Percentiles rank a stretch among this genome's conserved stretches.
Evolutionary conservation across 2,888 invertebrate genomes (phyloP).

Genomic region (Gnatocerus cornutus): DNA sequence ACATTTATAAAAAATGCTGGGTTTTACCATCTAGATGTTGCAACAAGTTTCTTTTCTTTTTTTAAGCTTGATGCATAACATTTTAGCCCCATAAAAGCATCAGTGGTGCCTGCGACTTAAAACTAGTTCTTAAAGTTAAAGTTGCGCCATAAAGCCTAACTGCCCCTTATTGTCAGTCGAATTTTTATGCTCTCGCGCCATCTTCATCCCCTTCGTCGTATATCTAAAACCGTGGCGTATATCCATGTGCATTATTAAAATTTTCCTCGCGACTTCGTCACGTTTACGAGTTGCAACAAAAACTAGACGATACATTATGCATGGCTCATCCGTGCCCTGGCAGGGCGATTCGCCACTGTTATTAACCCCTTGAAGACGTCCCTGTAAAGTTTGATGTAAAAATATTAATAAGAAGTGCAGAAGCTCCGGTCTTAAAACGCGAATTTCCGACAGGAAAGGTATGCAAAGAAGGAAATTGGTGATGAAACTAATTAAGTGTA

Average conservation of each 20-base stretch:
- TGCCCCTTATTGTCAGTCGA: slow-evolving; percentile 3
- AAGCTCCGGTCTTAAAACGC: slow-evolving; percentile 13
- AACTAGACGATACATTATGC: slow-evolving; percentile 64
- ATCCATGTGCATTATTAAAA: slow-evolving; percentile 60
- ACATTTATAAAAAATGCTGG: no score
- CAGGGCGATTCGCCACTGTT: slow-evolving; percentile 23
- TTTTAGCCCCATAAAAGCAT: neutral
- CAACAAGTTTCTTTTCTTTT: no score
- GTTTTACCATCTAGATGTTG: no score
- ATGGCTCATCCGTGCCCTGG: slow-evolving; percentile 63
- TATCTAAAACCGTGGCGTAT: slow-evolving; percentile 20
- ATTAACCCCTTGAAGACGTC: slow-evolving; percentile 43
- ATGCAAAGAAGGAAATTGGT: slow-evolving; percentile 55
- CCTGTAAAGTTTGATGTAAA: slow-evolving; percentile 40
- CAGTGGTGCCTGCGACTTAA: neutral
- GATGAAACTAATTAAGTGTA: slow-evolving; percentile 59
- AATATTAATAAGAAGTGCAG: slow-evolving; percentile 44
- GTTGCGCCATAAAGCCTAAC: neutral
- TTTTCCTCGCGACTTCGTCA: slow-evolving; percentile 62
- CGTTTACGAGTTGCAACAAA: slow-evolving; percentile 62
- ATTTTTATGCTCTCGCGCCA: slow-evolving; percentile 8
- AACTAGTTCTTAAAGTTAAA: slow-evolving; percentile 8
- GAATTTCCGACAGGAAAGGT: slow-evolving; percentile 45
- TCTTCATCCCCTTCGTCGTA: slow-evolving; percentile 6
- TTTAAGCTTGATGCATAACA: neutral